Evolutionary conservation across 2,888 invertebrate genomes (phyloP).

Genomic region (Bursaphelenchus okinawaensis): DNA sequence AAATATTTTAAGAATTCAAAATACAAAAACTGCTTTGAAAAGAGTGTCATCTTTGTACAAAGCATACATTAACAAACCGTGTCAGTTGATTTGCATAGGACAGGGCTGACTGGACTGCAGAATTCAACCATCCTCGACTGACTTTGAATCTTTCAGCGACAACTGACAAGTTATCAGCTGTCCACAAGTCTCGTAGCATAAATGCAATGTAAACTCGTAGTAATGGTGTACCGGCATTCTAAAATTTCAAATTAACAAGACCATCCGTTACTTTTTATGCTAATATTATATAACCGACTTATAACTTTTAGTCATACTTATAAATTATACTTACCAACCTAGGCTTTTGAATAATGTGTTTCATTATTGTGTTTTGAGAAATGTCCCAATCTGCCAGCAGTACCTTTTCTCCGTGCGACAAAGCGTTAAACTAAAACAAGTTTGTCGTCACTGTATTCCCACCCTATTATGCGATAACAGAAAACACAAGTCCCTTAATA

Average conservation of each 20-base stretch:
- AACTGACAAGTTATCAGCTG: slow-evolving; percentile 60
- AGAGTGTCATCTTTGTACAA: too few relatives aligned
- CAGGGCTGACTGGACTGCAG: slow-evolving; percentile 69
- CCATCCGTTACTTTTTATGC: too few relatives aligned
- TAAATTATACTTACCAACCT: slow-evolving; percentile 38
- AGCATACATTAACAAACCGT: slow-evolving; percentile 71
- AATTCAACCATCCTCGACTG: slow-evolving; percentile 75
- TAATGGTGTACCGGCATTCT: slow-evolving; percentile 63
- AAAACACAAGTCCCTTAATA: too few relatives aligned
- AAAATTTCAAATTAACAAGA: too few relatives aligned
- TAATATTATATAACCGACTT: too few relatives aligned
- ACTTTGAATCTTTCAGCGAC: slow-evolving; percentile 67
- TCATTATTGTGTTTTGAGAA: slow-evolving; percentile 70
- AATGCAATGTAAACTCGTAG: slow-evolving; percentile 76
- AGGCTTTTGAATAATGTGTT: slow-evolving; percentile 64
- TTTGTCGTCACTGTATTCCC: too few relatives aligned
- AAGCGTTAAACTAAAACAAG: slow-evolving; percentile 61
- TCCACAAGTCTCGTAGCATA: slow-evolving; percentile 71
- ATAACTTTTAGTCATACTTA: too few relatives aligned
- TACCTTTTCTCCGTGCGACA: slow-evolving; percentile 67
- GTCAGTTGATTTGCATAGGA: slow-evolving; percentile 73
- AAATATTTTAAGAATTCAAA: too few relatives aligned
- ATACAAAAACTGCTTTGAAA: too few relatives aligned
- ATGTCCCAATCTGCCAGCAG: slow-evolving; percentile 74
- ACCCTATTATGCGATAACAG: too few relatives aligned